A percentile compares a stretch with the other conserved stretches of the same genome.
phyloP scores from a whole-genome alignment of 2,888 invertebrate genomes.

The Ennomos fuscantarius region DNA sequence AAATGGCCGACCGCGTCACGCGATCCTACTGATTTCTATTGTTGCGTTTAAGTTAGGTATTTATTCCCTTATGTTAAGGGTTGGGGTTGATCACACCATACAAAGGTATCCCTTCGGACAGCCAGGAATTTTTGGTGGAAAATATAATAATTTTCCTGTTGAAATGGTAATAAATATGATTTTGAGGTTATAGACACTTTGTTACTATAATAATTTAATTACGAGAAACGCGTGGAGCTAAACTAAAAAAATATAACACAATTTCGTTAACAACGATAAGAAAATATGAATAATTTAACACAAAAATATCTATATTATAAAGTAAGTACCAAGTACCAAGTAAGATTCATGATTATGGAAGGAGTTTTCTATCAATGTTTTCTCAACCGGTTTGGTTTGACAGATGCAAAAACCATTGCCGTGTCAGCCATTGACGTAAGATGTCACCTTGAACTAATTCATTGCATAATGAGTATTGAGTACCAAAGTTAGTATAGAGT shows the following conservation, averaged over 20 bases:
- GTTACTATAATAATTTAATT: too few species aligned
- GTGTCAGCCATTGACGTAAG: slow-evolving; percentile 33
- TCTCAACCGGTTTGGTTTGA: neutral
- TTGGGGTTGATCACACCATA: slow-evolving; percentile 15
- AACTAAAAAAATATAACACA: too few species aligned
- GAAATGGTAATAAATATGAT: too few species aligned
- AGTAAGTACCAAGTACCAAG: too few species aligned
- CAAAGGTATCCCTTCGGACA: slow-evolving; percentile 8
- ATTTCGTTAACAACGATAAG: too few species aligned
- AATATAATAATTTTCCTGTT: too few species aligned
- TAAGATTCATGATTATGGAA: too few species aligned
- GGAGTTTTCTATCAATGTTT: neutral
- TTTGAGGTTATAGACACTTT: too few species aligned
- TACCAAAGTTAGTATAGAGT: too few species aligned
- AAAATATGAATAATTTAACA: too few species aligned
- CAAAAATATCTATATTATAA: too few species aligned
- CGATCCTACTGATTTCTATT: slow-evolving; percentile 59
- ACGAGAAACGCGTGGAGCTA: too few species aligned
- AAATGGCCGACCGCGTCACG: slow-evolving; percentile 68
- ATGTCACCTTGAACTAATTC: slow-evolving; percentile 41
- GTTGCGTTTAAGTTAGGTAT: slow-evolving; percentile 32
- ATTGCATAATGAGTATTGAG: slow-evolving; percentile 23
- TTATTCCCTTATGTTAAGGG: slow-evolving; percentile 19
- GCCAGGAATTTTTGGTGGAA: neutral
- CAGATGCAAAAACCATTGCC: slow-evolving; percentile 14